Conservation (phyloP, 2,888 invertebrate genomes). For the Orchestes rusci region DNA sequence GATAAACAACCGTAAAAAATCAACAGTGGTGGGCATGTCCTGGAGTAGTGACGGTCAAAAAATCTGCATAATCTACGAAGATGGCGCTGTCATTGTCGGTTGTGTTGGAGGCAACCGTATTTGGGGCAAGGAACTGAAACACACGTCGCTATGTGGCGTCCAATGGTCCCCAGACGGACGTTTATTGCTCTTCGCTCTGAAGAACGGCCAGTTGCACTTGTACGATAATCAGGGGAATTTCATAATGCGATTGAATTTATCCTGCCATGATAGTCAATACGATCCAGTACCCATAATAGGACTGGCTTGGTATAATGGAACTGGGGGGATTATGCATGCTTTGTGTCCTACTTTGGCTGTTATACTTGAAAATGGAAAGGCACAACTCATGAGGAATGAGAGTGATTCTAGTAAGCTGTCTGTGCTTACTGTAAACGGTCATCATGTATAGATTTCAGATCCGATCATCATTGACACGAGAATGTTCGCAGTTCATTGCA, state of each 20-base stretch:
- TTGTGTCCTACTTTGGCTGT: conserved; percentile 73
- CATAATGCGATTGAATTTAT: conserved; percentile 67
- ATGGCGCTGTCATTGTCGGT: conserved; percentile 93
- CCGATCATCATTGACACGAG: conserved; percentile 78
- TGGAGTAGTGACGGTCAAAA: conserved; percentile 96
- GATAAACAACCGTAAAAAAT: conserved; percentile 98
- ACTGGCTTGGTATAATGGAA: conserved; percentile 83
- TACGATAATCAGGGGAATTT: conserved; percentile 90
- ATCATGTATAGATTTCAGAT: conserved; percentile 47
- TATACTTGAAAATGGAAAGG: conserved; percentile 79
- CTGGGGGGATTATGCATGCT: conserved; percentile 59
- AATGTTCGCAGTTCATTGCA: conserved; percentile 71
- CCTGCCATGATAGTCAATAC: conserved; percentile 43
- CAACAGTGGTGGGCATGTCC: conserved; percentile 93
- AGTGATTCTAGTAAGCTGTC: conserved; percentile 75
- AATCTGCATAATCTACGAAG: conserved; percentile 98
- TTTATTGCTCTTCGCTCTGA: conserved; percentile 79
- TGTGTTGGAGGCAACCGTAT: conserved; percentile 97
- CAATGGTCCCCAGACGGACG: conserved; percentile 97
- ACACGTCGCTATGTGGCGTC: conserved; percentile 71
- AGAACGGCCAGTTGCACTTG: conserved; percentile 86
- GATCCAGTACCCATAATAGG: conserved; percentile 56
- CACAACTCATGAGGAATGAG: conserved; percentile 85
- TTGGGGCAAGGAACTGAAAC: conserved; percentile 96
- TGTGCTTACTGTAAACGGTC: background rate